Base-by-base conservation (phyloP, 2,888 invertebrate genomes). In the Leucania comma region DNA sequence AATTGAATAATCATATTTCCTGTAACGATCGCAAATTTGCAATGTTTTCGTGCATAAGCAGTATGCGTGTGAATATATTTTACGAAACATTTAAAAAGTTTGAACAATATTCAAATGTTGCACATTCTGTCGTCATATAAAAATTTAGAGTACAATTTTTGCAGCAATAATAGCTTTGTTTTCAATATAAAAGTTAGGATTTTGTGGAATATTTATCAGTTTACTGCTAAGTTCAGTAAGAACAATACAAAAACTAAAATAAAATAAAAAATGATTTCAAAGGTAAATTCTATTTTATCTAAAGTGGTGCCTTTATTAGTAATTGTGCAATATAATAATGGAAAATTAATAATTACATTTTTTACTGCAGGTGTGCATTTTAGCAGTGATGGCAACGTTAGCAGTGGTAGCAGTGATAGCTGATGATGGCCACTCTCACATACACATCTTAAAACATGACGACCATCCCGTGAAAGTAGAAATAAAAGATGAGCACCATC, bases 391-490 rank as follows among this genome's bases (percentile, higher is more conserved):
- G 2, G 65, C 59, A 5, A 63, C 63, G 9, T 17, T 60, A 20
- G 67, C 56, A 0, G 61, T 57, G 0, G 63, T 51, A 10, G 56
- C 26, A 22, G 80, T 70, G 17, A 62, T 32, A 3, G 77, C 84
- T 9, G 56, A 83, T 24, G 78, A 85, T n/a, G 83, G 80, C 26
- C 86, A 85, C 69, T 90, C 90, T 9, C 87, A 87, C 3, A 88
- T 88, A 68, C 83, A 87, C 62, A 85, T 90, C 85, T 72, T 87
- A 38, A 72, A 89, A 81, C 57, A 90, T 82, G 72, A 68, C 72
- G 90, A 79, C 66, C 90, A 88, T 53, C 82, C 81, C 10, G 71
- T 78, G 42, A 75, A 75, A 57, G 81, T 81, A 4, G 74, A 83
- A 56, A 78, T 81, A 54, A 59, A 73, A 48, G 82, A 82, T 22